Evolutionary conservation across 2,888 invertebrate species (phyloP).

Genomic region (Trachelus stipa): DNA sequence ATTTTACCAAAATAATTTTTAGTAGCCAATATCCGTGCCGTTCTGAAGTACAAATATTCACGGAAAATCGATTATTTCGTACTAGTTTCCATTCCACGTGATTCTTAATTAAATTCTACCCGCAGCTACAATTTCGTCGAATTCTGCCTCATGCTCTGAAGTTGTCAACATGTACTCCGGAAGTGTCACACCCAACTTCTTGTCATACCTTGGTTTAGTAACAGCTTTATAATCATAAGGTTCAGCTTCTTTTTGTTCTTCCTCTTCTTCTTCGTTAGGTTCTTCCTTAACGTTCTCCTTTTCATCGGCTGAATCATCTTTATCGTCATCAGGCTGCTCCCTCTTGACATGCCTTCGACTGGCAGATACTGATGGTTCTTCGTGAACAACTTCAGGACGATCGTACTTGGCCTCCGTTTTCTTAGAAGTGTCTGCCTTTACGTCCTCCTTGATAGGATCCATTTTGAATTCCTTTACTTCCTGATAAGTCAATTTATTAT

Average conservation of each 20-base stretch:
- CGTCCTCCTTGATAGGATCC: conserved; percentile 20
- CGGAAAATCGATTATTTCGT: too few species aligned
- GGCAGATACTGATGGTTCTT: conserved; percentile 38
- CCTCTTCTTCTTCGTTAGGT: conserved; percentile 66
- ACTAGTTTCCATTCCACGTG: neutral
- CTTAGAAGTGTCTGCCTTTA: conserved; percentile 54
- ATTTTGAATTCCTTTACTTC: conserved; percentile 70
- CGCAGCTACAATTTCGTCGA: conserved; percentile 69
- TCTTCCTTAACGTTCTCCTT: conserved; percentile 61
- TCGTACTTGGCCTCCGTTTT: conserved; percentile 41
- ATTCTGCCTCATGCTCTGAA: conserved; percentile 76
- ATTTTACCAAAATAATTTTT: neutral
- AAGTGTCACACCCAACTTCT: conserved; percentile 73
- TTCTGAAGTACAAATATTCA: neutral
- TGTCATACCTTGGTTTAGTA: conserved; percentile 75
- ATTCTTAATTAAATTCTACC: conserved; percentile 20
- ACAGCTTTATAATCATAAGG: conserved; percentile 71
- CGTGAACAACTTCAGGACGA: neutral
- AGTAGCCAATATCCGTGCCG: neutral
- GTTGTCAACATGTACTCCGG: conserved; percentile 78
- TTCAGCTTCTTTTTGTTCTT: conserved; percentile 43
- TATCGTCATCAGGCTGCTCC: conserved; percentile 62
- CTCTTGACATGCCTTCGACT: conserved; percentile 25
- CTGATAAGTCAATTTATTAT: conserved; percentile 76
- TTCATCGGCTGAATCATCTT: conserved; percentile 36